phyloP scores from a whole-genome alignment of 2,888 invertebrate genomes.

The Calliphora vomitoria region DNA sequence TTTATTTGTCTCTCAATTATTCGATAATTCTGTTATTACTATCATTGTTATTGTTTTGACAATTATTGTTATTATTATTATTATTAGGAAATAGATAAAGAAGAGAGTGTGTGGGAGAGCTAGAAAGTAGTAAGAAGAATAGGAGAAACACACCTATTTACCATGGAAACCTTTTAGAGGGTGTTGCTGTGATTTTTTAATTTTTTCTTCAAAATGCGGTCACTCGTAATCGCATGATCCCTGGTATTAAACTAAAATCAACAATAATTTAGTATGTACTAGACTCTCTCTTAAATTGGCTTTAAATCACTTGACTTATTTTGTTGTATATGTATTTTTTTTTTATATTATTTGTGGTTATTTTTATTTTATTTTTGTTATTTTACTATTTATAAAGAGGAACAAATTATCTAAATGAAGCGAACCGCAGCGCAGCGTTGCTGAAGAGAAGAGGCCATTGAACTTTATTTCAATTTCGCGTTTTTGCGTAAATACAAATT shows the following conservation, averaged over 20 bases:
- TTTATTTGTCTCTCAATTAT: neutral
- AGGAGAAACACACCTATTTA: neutral
- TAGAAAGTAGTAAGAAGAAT: neutral
- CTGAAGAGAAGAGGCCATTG: slow-evolving; percentile 51
- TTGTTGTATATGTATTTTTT: neutral
- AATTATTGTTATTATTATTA: neutral
- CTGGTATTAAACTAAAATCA: slow-evolving; percentile 11
- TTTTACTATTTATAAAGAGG: slow-evolving; percentile 39
- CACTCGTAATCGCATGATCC: slow-evolving; percentile 24
- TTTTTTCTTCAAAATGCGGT: neutral
- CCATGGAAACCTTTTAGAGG: neutral
- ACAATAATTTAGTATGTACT: slow-evolving; percentile 8
- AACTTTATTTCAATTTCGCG: slow-evolving; percentile 56
- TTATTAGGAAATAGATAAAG: neutral
- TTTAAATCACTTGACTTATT: slow-evolving; percentile 51
- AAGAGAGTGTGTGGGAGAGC: neutral
- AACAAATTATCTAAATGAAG: slow-evolving; percentile 60
- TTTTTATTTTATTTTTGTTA: slow-evolving; percentile 10
- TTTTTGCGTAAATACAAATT: slow-evolving; percentile 29
- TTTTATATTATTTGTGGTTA: neutral
- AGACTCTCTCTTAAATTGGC: neutral
- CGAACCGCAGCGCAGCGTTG: slow-evolving; percentile 25
- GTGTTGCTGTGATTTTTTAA: neutral
- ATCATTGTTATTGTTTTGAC: neutral
- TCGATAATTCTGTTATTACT: neutral